A percentile compares a stretch with the other conserved stretches of the same genome.
Evolutionary conservation across 2,113 vertebrate genomes (phyloP).

Genomic region (Chaetura pelagica): DNA sequence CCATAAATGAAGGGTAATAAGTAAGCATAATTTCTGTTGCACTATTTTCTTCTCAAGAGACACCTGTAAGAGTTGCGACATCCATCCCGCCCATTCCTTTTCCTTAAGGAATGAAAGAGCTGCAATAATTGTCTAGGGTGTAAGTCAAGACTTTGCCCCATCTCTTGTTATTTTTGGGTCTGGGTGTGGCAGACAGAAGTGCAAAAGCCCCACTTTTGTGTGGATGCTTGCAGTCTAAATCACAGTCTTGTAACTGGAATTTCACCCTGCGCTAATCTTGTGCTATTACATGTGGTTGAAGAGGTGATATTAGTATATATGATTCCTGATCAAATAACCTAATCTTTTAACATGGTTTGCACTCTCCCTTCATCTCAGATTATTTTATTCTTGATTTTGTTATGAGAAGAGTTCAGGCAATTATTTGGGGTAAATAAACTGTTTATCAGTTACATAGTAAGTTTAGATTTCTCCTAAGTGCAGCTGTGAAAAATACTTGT

Average conservation of each 20-base stretch:
- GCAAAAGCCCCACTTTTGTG: not conserved
- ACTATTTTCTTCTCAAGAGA: not conserved
- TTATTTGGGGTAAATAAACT: not conserved
- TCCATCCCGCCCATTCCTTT: not conserved
- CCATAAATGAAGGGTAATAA: not conserved
- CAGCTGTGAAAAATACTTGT: not conserved
- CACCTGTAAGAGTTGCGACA: not conserved
- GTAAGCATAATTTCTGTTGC: not conserved
- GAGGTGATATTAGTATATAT: not conserved
- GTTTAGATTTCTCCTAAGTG: not conserved
- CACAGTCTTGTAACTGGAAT: not conserved
- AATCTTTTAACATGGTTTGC: not conserved
- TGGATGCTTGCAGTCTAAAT: not conserved
- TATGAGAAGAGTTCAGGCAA: not conserved
- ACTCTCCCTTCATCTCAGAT: not conserved
- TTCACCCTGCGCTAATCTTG: not conserved
- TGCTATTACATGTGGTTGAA: not conserved
- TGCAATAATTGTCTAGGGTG: not conserved
- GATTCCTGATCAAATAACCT: not conserved
- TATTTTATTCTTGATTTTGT: conserved; percentile 19
- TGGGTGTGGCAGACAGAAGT: not conserved
- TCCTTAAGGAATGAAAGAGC: not conserved
- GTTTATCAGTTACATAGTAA: not conserved
- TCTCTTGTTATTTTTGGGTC: not conserved
- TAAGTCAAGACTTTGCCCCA: not conserved